Evolutionary conservation across 2,888 invertebrate genomes (phyloP), one percentile per base, ranked within the genome.

Genomic region (Microdon myrmicae): DNA sequence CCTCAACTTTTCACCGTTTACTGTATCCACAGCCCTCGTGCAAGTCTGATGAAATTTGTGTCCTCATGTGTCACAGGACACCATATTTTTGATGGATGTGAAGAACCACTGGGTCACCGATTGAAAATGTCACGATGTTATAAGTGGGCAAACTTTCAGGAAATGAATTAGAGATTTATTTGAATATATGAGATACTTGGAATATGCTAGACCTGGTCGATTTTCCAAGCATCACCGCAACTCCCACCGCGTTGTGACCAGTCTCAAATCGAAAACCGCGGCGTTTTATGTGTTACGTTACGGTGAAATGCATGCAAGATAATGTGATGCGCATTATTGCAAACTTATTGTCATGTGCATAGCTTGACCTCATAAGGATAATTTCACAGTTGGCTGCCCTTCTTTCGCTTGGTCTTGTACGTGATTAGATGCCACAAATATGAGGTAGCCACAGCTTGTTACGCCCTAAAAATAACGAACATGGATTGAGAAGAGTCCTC

Each of bases 381-480:
- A 58, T 64, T 64, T 58, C 58, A 43, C 47, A 53, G 43, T 56
- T 53, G 58, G 58, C 19, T 47, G 38, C 45, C 31, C 38, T 55
- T 58, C 58, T 64, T 51, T 64, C 31, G 28, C 35, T 43, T 44
- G 32, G 13, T 28, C 32, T 16, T 45, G 58, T 37, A 64, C 64
- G 64, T 64, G 64, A 58, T 64, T 47, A 51, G 58, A 64, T 51
- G 47, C 64, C 64, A 58, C 56, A 53, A 64, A 38, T 53, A 43
- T 53, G 38, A 37, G 28, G 17, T 35, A 12, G 23, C 44, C 61
- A 37, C 32, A 35, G 14, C 26, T 34, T 35, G 35, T 53, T 19
- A 34, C 39, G 17, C n/a, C n/a, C n/a, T n/a, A n/a, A n/a, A n/a
- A n/a, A n/a, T n/a, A n/a, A n/a, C n/a, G n/a, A n/a, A n/a, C n/a